Conservation (phyloP, 2,797 vertebrate genomes). For the Microctenopoma steveboyesi region DNA sequence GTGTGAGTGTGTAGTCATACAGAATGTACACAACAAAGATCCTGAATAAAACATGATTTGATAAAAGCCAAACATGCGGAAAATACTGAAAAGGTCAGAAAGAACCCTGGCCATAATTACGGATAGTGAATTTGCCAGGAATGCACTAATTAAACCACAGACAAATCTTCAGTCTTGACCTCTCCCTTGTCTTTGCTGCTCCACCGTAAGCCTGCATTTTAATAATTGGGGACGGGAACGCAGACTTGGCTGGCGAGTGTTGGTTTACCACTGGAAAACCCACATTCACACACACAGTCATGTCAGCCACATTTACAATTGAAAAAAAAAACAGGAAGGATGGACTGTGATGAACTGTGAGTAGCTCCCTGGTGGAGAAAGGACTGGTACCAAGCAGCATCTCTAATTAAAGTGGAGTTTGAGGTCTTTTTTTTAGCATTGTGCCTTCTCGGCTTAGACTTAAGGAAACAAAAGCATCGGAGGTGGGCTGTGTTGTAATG, state of each 20-base stretch:
- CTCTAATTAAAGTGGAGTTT: constrained; percentile 69
- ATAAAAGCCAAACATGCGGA: constrained; percentile 84
- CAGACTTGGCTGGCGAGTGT: constrained; percentile 52
- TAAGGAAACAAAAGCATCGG: constrained; percentile 47
- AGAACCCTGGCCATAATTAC: constrained; percentile 81
- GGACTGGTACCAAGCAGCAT: constrained; percentile 62
- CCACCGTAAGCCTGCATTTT: constrained; percentile 78
- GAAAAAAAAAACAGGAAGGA: constrained; percentile 49
- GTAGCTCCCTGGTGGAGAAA: constrained; percentile 65
- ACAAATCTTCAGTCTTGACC: constrained; percentile 77
- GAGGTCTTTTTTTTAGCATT: constrained; percentile 51
- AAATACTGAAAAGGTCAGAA: constrained; percentile 85
- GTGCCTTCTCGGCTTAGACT: constrained; percentile 29
- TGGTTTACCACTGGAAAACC: constrained; percentile 36
- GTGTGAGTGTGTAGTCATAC: constrained; percentile 53
- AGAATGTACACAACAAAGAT: constrained; percentile 78
- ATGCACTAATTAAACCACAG: constrained; percentile 84
- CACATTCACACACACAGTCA: constrained; percentile 14
- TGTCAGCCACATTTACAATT: constrained; percentile 34
- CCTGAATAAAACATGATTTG: constrained; percentile 86
- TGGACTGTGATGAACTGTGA: constrained; percentile 64
- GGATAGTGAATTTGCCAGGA: constrained; percentile 81
- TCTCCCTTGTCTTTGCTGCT: constrained; percentile 71
- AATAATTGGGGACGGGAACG: constrained; percentile 74
- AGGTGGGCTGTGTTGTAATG: constrained; percentile 47